Percentiles rank a stretch among this genome's conserved stretches.
phyloP scores from a whole-genome alignment of 2,113 vertebrate genomes.

The Gopherus flavomarginatus region DNA sequence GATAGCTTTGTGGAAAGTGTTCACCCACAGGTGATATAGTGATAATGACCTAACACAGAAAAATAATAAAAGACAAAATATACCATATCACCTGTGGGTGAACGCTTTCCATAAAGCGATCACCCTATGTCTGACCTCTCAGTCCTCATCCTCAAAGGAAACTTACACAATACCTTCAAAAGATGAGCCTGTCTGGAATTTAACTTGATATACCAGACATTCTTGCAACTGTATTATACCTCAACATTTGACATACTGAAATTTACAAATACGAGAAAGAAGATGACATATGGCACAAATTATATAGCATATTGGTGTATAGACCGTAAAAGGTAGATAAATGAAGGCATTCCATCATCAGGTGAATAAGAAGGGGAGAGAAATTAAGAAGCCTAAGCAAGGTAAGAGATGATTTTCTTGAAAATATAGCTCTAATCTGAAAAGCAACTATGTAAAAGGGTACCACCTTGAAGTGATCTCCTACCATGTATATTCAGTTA shows the following conservation, averaged over 20 bases:
- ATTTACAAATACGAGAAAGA: not conserved
- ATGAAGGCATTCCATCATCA: not conserved
- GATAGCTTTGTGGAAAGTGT: not conserved
- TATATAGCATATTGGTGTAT: not conserved
- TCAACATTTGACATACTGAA: not conserved
- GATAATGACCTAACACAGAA: not conserved
- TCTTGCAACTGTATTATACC: not conserved
- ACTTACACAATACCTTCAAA: not conserved
- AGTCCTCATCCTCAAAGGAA: not conserved
- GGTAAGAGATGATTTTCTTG: not conserved
- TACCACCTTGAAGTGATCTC: not conserved
- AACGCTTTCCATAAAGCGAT: not conserved
- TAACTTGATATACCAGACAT: not conserved
- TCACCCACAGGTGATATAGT: not conserved
- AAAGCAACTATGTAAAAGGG: not conserved
- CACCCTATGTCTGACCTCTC: not conserved
- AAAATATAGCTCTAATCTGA: not conserved
- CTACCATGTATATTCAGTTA: not conserved
- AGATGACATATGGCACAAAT: not conserved
- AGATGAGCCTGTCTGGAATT: not conserved
- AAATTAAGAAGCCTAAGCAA: not conserved
- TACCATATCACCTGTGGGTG: not conserved
- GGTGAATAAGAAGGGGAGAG: not conserved
- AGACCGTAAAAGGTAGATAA: not conserved
- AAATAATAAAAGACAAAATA: not conserved